Conservation (phyloP, 2,797 vertebrate species). For the Basileuterus tristriatus region DNA sequence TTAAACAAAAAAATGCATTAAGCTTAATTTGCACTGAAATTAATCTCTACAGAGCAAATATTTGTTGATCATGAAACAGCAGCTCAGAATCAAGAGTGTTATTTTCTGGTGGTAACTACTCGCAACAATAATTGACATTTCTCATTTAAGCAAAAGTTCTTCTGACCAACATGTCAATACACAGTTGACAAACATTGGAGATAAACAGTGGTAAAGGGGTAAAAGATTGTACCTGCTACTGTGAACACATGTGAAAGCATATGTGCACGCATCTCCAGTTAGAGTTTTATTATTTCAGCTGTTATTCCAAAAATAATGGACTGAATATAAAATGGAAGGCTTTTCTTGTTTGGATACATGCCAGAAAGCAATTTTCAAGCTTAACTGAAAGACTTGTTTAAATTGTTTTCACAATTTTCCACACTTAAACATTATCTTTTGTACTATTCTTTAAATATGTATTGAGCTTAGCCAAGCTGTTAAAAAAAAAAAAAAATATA, state of each 20-base stretch:
- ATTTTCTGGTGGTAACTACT: neutral
- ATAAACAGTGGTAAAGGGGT: neutral
- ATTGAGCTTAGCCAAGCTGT: neutral
- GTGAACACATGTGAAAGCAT: neutral
- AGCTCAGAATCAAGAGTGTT: neutral
- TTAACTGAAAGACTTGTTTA: conserved; percentile 16
- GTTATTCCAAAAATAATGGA: conserved; percentile 6
- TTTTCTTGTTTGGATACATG: neutral
- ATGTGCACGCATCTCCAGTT: neutral
- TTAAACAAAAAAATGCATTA: neutral
- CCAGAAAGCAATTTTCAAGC: conserved; percentile 19
- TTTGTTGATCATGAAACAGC: neutral
- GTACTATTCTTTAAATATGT: neutral
- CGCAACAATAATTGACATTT: neutral
- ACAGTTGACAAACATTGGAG: neutral
- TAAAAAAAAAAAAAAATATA: neutral
- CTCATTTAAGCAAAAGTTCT: neutral
- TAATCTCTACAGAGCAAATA: neutral
- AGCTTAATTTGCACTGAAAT: neutral
- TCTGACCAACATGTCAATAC: neutral
- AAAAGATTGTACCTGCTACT: neutral
- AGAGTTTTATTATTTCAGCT: neutral
- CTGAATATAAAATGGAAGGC: neutral
- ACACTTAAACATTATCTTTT: neutral
- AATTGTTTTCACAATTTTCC: neutral